Percentiles rank a stretch among this genome's conserved stretches.
Conservation (phyloP, 1,140 invertebrate genomes). For the Pogonomyrmex barbatus region DNA sequence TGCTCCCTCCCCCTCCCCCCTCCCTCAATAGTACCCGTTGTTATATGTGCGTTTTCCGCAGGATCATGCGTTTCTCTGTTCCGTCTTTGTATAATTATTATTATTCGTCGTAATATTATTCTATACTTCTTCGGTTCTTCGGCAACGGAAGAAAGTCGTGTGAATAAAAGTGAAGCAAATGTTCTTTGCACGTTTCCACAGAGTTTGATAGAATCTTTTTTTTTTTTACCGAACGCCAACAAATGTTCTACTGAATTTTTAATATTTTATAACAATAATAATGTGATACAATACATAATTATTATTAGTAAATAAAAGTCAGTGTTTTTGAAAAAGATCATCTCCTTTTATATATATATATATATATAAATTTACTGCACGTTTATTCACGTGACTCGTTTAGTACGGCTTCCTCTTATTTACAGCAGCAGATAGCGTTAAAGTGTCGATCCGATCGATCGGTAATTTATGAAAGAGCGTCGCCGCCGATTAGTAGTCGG, state of each 20-base stretch:
- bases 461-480: background rate
- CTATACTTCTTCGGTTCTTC: background rate
- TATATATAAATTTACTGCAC: background rate
- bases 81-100: constrained; percentile 11
- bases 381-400: constrained; percentile 30
- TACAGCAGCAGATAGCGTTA: constrained; percentile 24
- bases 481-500: background rate
- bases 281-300: background rate
- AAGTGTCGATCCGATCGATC: constrained; percentile 4
- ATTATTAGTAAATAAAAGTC: background rate
- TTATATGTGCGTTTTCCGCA: constrained; percentile 37
- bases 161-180: constrained; percentile 44
- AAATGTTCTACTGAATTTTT: background rate
- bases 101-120: background rate
- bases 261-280: background rate
- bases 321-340: background rate
- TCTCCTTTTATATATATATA: background rate
- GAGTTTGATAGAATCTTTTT: constrained; percentile 25
- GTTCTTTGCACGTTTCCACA: background rate
- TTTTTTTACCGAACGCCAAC: background rate
- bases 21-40: constrained; percentile 38
- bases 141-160: background rate
- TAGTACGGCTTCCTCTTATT: constrained; percentile 30
- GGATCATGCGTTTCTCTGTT: constrained; percentile 13
- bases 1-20: background rate